Evolutionary conservation across 2,113 vertebrate genomes (phyloP).

Genomic region (Xenotilapia leptura): DNA sequence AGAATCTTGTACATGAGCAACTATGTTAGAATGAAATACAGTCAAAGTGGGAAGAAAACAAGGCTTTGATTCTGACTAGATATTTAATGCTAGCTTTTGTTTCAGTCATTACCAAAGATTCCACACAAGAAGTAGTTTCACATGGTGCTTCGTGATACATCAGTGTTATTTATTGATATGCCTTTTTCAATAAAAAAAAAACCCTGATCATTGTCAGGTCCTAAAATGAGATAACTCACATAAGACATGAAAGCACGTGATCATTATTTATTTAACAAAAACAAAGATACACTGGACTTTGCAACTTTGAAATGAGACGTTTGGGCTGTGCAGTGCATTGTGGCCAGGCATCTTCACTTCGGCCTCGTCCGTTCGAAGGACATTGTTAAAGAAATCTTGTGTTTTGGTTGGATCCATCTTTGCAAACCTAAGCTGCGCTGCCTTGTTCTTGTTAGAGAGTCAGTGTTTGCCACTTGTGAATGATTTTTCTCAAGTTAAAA

Average conservation of each 20-base stretch:
- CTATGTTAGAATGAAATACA: fast-evolving
- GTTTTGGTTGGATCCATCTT: neutral
- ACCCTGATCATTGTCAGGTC: neutral
- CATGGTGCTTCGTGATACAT: neutral
- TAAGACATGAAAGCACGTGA: neutral
- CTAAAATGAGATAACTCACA: neutral
- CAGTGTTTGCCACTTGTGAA: neutral
- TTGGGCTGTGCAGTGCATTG: neutral
- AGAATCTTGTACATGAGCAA: neutral
- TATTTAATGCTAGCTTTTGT: neutral
- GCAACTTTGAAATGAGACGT: neutral
- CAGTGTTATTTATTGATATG: neutral
- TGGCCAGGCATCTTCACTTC: neutral
- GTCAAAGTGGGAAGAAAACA: neutral
- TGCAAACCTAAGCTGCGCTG: neutral
- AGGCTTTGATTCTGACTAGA: neutral
- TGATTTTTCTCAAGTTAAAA: neutral
- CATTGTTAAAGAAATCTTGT: neutral
- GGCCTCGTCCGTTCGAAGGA: neutral
- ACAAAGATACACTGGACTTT: neutral
- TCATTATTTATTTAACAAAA: neutral
- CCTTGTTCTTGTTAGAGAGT: neutral
- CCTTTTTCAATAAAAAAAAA: neutral
- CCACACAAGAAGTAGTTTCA: neutral
- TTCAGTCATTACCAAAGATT: neutral